Evolutionary conservation across 2,797 vertebrate species (phyloP).

Genomic region (Momotus momota): DNA sequence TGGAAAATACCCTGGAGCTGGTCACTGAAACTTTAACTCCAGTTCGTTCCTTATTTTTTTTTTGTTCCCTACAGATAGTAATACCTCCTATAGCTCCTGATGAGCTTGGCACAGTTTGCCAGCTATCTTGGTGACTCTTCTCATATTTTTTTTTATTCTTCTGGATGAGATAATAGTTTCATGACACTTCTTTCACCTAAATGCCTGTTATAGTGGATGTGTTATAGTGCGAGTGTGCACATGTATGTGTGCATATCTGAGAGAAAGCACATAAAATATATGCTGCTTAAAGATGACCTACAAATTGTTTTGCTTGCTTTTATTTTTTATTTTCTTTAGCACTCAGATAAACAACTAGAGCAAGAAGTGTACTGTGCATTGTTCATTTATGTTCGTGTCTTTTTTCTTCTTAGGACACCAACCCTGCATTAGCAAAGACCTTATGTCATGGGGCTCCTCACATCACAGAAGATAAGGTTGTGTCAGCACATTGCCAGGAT

Average conservation of each 20-base stretch:
- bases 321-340: neutral
- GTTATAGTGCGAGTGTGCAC: accelerated
- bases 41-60: neutral
- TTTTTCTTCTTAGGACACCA: neutral
- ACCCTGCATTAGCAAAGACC: neutral
- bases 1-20: neutral
- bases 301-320: neutral
- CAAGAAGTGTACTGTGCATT: neutral
- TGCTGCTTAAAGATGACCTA: neutral
- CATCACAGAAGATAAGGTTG: neutral
- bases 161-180: neutral
- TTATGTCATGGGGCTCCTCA: neutral
- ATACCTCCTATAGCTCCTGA: neutral
- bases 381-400: neutral
- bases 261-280: neutral
- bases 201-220: neutral
- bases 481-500: accelerated
- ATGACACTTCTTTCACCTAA: neutral
- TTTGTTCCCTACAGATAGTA: neutral
- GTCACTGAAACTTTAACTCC: neutral
- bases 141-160: neutral
- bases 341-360: neutral
- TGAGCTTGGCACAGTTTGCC: neutral
- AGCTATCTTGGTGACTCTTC: neutral
- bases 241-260: accelerated